A percentile compares a stretch with the other conserved stretches of the same genome.
These are phyloP conservation scores for Caerostris extrusa DNA, from an alignment of 1,140 invertebrate genomes.

Conservation along the genomic window DNA sequence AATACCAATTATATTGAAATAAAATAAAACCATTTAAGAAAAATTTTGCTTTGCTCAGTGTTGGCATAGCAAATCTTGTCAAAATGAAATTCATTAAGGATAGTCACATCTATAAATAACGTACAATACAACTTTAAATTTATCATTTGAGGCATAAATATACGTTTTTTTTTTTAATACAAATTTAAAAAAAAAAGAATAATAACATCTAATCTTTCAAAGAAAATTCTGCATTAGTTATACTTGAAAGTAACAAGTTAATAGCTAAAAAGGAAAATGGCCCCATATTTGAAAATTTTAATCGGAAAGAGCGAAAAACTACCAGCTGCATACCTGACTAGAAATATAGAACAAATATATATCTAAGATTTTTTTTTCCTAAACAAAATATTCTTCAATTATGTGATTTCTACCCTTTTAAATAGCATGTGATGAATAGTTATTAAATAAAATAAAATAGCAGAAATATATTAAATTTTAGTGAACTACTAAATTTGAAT, in stretches of 20 bases:
- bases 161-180: too few species aligned
- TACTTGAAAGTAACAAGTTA: too few species aligned
- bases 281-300: not conserved
- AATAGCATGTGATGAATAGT: not conserved
- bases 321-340: slow-evolving; percentile 26
- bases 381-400: not conserved
- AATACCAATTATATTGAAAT: not conserved
- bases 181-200: too few species aligned
- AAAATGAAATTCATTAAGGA: not conserved
- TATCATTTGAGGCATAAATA: too few species aligned
- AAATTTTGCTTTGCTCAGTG: too few species aligned
- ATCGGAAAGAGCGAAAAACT: not conserved
- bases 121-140: too few species aligned
- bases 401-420: slow-evolving; percentile 13
- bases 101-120: too few species aligned
- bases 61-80: not conserved
- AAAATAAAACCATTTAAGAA: not conserved
- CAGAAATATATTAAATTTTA: slow-evolving; percentile 7
- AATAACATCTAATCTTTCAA: too few species aligned
- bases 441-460: slow-evolving; percentile 15
- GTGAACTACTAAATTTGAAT: not conserved
- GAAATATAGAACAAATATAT: not conserved
- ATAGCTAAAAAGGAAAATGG: too few species aligned
- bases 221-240: too few species aligned
- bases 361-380: not conserved